These are phyloP conservation scores for Sylvietta virens DNA, from an alignment of 2,113 vertebrate genomes.

Conservation along the genomic window DNA sequence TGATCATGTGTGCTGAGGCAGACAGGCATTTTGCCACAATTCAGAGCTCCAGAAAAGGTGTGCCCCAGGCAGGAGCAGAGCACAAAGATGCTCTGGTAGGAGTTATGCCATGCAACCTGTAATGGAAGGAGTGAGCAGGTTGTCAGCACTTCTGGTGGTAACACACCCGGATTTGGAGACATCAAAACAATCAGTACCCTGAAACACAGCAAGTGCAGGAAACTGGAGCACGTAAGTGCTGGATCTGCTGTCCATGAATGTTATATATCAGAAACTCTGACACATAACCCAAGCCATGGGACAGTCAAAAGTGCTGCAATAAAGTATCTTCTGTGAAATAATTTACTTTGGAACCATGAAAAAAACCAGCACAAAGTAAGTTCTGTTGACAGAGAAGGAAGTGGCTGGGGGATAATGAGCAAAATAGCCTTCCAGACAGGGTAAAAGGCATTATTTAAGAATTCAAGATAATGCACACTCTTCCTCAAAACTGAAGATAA, in stretches of 20 bases:
- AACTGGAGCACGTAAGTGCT: background rate
- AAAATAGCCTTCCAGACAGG: background rate
- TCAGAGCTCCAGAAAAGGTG: background rate
- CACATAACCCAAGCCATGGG: background rate
- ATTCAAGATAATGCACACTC: background rate
- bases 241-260: background rate
- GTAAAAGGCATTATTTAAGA: background rate
- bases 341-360: background rate
- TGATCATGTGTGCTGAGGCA: background rate
- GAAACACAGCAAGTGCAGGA: background rate
- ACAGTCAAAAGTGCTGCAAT: background rate
- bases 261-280: background rate
- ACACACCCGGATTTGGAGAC: background rate
- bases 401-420: background rate
- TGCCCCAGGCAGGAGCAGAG: background rate
- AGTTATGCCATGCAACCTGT: background rate
- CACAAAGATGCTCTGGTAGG: background rate
- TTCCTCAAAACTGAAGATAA: background rate
- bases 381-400: background rate
- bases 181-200: background rate
- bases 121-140: rapidly evolving
- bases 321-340: background rate
- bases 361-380: background rate
- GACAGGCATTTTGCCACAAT: background rate
- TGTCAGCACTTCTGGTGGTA: background rate